Percentiles rank a stretch among this genome's conserved stretches.
Conservation (phyloP, 2,888 invertebrate genomes). For the Sympetrum striolatum region DNA sequence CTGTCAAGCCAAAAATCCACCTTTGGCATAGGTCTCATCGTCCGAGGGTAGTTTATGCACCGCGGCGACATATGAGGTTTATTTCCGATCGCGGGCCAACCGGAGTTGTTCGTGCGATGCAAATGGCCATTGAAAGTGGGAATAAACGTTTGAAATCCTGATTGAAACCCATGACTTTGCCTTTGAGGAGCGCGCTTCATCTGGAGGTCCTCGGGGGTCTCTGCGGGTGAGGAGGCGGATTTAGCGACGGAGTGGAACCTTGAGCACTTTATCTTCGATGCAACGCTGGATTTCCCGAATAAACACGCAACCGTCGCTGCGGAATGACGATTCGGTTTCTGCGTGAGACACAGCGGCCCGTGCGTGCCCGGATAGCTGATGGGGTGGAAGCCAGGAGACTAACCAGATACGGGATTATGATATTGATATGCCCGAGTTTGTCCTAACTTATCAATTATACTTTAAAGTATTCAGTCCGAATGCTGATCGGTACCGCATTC, state of each 20-base stretch:
- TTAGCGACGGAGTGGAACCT: background rate
- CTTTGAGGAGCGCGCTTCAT: background rate
- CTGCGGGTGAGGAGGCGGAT: background rate
- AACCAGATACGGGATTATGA: background rate
- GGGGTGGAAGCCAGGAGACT: background rate
- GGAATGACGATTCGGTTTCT: background rate
- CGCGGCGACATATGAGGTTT: background rate
- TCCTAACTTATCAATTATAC: background rate
- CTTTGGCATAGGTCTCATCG: background rate
- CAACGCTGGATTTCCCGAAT: background rate
- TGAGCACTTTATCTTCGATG: slow-evolving; percentile 4
- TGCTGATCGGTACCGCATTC: too few species aligned
- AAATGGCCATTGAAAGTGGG: background rate
- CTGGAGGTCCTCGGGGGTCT: background rate
- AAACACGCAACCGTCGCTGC: background rate
- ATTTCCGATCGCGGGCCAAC: background rate
- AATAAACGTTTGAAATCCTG: background rate
- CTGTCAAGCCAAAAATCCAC: background rate
- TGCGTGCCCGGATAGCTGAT: slow-evolving; percentile 5
- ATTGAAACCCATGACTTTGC: background rate
- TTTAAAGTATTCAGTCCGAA: too few species aligned
- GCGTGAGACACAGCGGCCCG: background rate
- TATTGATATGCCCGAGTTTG: slow-evolving; percentile 15
- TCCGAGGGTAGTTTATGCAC: background rate
- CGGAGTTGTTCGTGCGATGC: background rate